Conservation (phyloP, 2,113 vertebrate species). For the Capricornis sumatraensis region DNA sequence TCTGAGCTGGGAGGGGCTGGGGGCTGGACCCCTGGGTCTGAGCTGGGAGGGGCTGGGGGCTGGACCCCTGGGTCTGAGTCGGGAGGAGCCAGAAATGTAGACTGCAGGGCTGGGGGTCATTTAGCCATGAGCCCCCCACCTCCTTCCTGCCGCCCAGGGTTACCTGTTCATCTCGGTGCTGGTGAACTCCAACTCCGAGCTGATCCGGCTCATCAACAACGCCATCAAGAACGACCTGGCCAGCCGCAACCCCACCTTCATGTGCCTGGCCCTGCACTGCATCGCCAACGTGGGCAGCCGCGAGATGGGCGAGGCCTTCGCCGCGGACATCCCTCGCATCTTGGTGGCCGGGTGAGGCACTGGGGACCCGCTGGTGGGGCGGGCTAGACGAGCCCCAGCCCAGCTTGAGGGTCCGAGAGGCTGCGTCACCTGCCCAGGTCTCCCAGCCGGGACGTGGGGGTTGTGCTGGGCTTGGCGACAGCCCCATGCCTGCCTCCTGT, state of each 20-base stretch:
- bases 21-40: not conserved
- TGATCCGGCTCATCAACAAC: conserved; percentile 95
- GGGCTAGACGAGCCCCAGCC: too few species aligned
- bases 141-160: conserved; percentile 70
- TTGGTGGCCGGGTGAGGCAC: conserved; percentile 90
- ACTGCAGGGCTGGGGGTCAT: not conserved
- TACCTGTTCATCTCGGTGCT: conserved; percentile 95
- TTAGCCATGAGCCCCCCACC: not conserved
- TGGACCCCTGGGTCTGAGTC: not conserved
- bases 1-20: not conserved
- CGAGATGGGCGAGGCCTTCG: conserved; percentile 95
- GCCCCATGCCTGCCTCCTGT: not conserved
- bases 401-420: not conserved
- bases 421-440: not conserved
- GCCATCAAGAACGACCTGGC: conserved; percentile 96
- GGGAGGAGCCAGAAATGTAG: not conserved
- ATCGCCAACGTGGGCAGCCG: conserved; percentile 95
- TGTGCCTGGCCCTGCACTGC: conserved; percentile 95
- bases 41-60: too few species aligned
- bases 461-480: rapidly evolving
- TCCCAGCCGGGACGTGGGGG: rapidly evolving
- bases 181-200: conserved; percentile 94
- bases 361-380: rapidly evolving
- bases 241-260: conserved; percentile 96
- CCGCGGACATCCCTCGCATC: conserved; percentile 92